These are phyloP conservation scores for Octomys mimax DNA, from an alignment of 2,797 vertebrate species.

Conservation along the genomic window DNA sequence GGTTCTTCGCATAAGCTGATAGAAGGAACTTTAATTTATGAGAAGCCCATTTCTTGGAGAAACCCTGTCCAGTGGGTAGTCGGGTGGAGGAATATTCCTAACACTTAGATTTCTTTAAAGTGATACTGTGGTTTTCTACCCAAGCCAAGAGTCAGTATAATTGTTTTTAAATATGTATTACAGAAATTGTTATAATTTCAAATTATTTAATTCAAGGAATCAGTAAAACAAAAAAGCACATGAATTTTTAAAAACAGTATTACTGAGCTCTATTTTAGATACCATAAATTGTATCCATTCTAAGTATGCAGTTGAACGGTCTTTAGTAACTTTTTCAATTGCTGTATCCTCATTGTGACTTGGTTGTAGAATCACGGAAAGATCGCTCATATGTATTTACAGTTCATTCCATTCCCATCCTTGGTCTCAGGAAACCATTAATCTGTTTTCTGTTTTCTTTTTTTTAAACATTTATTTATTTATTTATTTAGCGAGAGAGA, in stretches of 20 bases:
- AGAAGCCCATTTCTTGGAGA: conserved; percentile 62
- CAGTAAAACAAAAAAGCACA: conserved; percentile 50
- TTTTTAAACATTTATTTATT: too few relatives aligned
- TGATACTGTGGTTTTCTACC: conserved; percentile 29
- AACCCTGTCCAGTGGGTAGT: not conserved
- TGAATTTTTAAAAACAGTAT: conserved; percentile 25
- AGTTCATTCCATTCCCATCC: not conserved
- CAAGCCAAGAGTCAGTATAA: not conserved
- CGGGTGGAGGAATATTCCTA: not conserved
- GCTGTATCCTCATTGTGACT: not conserved
- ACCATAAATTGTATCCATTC: conserved; percentile 6
- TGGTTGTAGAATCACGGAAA: not conserved
- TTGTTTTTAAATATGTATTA: conserved; percentile 52
- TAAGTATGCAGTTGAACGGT: not conserved
- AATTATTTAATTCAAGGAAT: conserved; percentile 45
- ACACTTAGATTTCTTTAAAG: conserved; percentile 3
- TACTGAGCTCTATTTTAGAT: conserved; percentile 3
- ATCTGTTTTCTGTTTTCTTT: conserved; percentile 33
- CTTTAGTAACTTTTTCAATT: conserved; percentile 51
- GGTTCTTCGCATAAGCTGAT: conserved; percentile 66
- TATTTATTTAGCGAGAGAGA: too few relatives aligned
- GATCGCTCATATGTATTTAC: not conserved
- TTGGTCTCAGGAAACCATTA: not conserved
- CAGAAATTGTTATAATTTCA: conserved; percentile 6
- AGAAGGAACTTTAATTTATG: conserved; percentile 61